Conservation (phyloP, 2,113 vertebrate species). For the Tachysurus vachellii region DNA sequence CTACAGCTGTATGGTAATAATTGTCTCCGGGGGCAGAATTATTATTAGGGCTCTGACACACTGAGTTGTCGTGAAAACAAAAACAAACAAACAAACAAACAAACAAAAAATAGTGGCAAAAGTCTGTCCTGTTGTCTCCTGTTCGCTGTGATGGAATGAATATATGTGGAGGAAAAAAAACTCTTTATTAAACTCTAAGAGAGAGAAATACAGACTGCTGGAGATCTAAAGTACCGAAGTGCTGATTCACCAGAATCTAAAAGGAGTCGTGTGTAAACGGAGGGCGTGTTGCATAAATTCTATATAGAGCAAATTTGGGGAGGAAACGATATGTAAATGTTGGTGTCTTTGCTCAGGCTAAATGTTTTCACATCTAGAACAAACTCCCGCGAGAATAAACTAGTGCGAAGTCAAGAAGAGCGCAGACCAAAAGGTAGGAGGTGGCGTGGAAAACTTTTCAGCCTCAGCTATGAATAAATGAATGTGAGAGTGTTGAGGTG, state of each 20-base stretch:
- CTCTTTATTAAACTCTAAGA: neutral
- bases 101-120: neutral
- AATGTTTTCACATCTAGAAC: neutral
- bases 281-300: neutral
- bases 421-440: neutral
- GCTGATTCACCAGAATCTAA: neutral
- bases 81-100: neutral
- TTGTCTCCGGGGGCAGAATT: slow-evolving; percentile 1
- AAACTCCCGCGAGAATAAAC: neutral
- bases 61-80: too few species aligned
- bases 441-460: neutral
- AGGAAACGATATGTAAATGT: neutral
- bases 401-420: neutral
- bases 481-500: neutral
- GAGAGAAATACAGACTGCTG: neutral
- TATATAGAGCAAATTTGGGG: neutral
- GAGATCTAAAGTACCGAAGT: neutral
- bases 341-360: neutral
- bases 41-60: neutral
- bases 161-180: neutral
- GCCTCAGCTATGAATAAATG: neutral
- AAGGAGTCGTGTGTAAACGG: neutral
- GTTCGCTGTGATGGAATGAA: neutral
- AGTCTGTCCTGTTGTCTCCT: neutral
- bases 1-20: neutral